A percentile compares a stretch with the other conserved stretches of the same genome.
Conservation (phyloP, 2,797 vertebrate species). For the Pachyuromys duprasi region DNA sequence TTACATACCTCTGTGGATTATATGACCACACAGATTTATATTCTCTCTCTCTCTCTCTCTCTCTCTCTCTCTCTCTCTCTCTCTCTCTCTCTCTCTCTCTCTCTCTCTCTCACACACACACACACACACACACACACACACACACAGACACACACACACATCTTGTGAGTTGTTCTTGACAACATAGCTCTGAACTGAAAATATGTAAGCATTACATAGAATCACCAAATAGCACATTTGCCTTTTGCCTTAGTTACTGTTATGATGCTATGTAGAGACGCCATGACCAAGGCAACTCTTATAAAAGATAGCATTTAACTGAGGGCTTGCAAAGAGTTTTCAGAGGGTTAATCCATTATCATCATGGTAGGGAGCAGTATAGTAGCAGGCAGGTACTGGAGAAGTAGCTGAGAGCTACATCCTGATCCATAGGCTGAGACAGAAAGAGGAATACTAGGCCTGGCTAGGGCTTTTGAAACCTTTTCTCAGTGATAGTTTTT, state of each 20-base stretch:
- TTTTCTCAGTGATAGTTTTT: too few relatives aligned
- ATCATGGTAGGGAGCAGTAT: background rate
- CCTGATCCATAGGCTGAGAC: background rate
- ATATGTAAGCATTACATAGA: constrained; percentile 98
- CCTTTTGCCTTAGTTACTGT: constrained; percentile 84
- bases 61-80: background rate
- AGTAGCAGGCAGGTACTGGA: background rate
- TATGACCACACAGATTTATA: background rate
- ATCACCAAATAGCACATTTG: constrained; percentile 95
- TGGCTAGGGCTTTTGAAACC: background rate
- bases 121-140: background rate
- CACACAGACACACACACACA: background rate
- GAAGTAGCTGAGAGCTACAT: too few relatives aligned
- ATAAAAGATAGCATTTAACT: background rate
- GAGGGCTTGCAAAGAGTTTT: background rate
- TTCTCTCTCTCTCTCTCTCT: background rate
- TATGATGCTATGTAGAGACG: background rate
- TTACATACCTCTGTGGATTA: background rate
- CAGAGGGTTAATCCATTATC: background rate
- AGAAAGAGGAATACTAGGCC: background rate
- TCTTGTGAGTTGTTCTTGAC: constrained; percentile 90
- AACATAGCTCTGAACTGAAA: constrained; percentile 99
- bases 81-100: background rate
- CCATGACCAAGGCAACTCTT: background rate
- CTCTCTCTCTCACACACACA: background rate